phyloP scores from a whole-genome alignment of 2,113 vertebrate species.

The Macaca nemestrina region DNA sequence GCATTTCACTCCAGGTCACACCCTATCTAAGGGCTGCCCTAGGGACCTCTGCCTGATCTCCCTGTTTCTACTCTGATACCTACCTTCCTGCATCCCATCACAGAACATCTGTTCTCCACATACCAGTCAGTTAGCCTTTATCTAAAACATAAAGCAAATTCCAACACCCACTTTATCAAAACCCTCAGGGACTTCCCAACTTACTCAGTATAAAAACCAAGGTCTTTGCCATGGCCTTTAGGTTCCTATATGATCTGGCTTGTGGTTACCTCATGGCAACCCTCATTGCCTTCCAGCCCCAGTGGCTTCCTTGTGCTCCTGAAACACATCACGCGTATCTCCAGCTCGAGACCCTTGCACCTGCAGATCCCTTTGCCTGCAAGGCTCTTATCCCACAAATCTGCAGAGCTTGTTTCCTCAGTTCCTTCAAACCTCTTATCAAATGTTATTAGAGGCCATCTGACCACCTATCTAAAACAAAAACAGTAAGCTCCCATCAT shows the following conservation, averaged over 20 bases:
- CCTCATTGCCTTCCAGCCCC: not conserved
- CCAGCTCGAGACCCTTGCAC: not conserved
- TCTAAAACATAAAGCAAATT: not conserved
- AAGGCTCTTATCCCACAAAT: not conserved
- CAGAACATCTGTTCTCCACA: not conserved
- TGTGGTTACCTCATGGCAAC: not conserved
- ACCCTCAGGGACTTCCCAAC: not conserved
- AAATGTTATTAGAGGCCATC: not conserved
- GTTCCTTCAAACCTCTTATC: not conserved
- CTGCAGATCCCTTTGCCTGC: not conserved
- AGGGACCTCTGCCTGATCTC: not conserved
- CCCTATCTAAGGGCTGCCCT: not conserved
- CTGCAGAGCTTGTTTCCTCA: not conserved
- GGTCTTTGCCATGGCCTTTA: not conserved
- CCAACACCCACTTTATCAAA: not conserved
- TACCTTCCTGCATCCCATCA: not conserved
- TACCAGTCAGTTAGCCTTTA: not conserved
- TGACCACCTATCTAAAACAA: not conserved
- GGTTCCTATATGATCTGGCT: not conserved
- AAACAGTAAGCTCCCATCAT: not conserved
- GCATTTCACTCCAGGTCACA: not conserved
- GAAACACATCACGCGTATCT: not conserved
- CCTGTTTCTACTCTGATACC: not conserved
- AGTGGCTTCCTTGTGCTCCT: not conserved
- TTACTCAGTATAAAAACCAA: not conserved